Evolutionary conservation across 2,113 vertebrate species (phyloP), one percentile per base, ranked within the genome.

Genomic region (Mobula hypostoma): DNA sequence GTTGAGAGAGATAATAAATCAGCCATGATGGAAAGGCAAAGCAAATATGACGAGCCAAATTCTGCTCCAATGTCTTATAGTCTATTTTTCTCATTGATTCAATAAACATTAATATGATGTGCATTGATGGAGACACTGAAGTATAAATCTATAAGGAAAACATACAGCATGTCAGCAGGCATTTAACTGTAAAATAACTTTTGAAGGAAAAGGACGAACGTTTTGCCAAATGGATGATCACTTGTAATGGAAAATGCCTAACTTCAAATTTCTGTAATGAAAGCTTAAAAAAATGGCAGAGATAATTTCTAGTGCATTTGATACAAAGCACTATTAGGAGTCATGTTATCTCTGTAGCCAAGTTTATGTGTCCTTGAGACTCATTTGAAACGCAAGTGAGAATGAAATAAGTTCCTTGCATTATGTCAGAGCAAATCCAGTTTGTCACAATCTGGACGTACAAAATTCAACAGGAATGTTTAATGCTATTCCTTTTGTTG

Each of bases 381-480:
- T 90, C 61, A 90, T 15, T 63, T 63, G 63, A 19, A 7, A 17
- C 36, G 7, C 29, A 66, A 66, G 19, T n/a, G 68, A 70, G 12
- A 70, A 70, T 70, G 68, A 15, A 1, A 29, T 27, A 90, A n/a
- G 63, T 17, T 19, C 29, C 61, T 63, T 32, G 58, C 24, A 63
- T 5, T 32, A 32, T 17, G 1, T 6, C 15, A 21, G 6, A 19
- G 58, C 85, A 88, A 88, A 29, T 88, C 63, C 48, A 17, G 14
- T 90, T 66, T 48, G 48, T 48, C 85, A 88, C 29, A 87, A 66
- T 90, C 85, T 90, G 85, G 29, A 63, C 19, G 15, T 15, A 7
- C 85, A 90, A 90, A 66, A 90, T 90, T 90, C 58, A 32, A 29
- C 48, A 27, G 63, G 85, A 29, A 90, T 66, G 85, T 66, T 66